These are phyloP conservation scores for Thalpophila matura DNA, from an alignment of 2,888 invertebrate genomes.

Conservation along the genomic window DNA sequence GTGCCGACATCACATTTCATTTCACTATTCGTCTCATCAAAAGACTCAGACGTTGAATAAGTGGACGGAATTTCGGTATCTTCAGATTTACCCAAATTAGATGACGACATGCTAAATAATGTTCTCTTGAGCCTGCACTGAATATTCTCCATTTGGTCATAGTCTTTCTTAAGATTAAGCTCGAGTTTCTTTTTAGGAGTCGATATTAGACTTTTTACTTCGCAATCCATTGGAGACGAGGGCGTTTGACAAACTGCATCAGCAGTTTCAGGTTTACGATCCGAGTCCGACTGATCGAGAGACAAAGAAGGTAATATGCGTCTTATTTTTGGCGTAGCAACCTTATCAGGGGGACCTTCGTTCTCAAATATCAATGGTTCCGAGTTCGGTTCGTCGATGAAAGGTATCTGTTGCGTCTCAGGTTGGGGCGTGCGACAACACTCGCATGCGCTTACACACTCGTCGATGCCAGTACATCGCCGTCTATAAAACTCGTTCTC, in stretches of 20 bases:
- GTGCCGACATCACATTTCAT: constrained; percentile 55
- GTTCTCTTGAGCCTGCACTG: constrained; percentile 81
- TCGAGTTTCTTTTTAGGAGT: constrained; percentile 72
- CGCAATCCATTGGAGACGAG: constrained; percentile 71
- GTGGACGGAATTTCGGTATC: constrained; percentile 82
- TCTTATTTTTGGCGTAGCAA: constrained; percentile 83
- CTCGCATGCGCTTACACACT: constrained; percentile 86
- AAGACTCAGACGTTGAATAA: constrained; percentile 81
- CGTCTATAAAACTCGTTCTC: constrained; percentile 73
- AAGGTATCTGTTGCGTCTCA: constrained; percentile 84
- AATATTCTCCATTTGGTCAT: constrained; percentile 74
- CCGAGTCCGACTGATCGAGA: constrained; percentile 79
- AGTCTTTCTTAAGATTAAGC: constrained; percentile 75
- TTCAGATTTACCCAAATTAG: constrained; percentile 81
- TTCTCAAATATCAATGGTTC: constrained; percentile 87
- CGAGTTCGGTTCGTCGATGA: constrained; percentile 85
- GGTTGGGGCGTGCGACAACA: constrained; percentile 87
- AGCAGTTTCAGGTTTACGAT: constrained; percentile 75
- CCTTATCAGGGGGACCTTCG: constrained; percentile 74
- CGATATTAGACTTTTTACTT: constrained; percentile 56
- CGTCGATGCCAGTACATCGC: constrained; percentile 81
- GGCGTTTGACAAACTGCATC: constrained; percentile 86
- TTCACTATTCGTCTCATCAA: constrained; percentile 70
- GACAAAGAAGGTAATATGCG: constrained; percentile 86
- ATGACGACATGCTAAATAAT: constrained; percentile 79